Evolutionary conservation across 2,113 vertebrate genomes (phyloP).

Genomic region (Sciurus niger): DNA sequence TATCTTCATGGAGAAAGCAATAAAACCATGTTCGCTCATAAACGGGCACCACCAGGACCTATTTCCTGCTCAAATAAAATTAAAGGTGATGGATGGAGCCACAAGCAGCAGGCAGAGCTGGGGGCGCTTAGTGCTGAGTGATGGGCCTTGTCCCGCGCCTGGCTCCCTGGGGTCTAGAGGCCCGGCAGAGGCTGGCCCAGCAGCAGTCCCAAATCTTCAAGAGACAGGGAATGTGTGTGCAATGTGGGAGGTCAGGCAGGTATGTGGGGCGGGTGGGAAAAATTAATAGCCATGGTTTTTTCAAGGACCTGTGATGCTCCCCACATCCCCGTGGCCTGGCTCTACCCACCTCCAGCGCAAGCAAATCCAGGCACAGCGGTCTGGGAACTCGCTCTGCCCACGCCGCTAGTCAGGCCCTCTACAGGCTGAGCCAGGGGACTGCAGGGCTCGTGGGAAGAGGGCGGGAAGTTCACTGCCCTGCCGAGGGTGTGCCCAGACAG

Average conservation of each 20-base stretch:
- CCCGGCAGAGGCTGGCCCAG: neutral
- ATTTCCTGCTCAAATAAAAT: constrained; percentile 83
- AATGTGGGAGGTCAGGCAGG: neutral
- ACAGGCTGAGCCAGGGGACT: accelerated
- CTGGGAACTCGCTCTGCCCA: neutral
- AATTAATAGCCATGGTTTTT: neutral
- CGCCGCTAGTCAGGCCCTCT: neutral
- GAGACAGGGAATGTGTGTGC: neutral
- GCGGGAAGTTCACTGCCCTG: neutral
- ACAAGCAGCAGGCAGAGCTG: constrained; percentile 60
- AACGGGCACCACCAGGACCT: constrained; percentile 81
- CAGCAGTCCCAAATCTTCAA: neutral
- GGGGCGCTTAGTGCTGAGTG: constrained; percentile 78
- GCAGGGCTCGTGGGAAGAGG: neutral
- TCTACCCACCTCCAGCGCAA: neutral
- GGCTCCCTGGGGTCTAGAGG: constrained; percentile 80
- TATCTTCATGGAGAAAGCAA: constrained; percentile 83
- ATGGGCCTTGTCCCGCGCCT: constrained; percentile 65
- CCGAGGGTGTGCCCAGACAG: neutral
- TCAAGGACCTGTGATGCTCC: neutral
- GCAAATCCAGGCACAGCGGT: neutral
- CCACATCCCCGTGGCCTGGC: neutral
- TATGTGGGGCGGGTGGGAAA: neutral
- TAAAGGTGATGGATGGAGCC: constrained; percentile 78
- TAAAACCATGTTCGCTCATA: constrained; percentile 79